Base-by-base conservation (phyloP, 2,113 vertebrate genomes). In the Centropus unirufus region DNA sequence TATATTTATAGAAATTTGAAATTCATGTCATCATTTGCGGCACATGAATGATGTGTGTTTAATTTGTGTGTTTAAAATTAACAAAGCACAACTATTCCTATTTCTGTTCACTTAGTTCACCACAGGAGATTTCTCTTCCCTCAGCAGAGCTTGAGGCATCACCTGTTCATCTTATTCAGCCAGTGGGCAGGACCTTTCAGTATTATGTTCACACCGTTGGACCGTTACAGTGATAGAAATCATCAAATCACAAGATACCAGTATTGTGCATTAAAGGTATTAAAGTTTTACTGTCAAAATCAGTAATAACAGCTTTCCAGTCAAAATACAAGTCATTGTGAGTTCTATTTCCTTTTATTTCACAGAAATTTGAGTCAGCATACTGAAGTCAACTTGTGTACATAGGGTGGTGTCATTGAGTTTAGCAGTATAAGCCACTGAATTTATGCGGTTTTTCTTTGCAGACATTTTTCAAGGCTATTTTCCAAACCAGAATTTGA, bases 101-200 rank as follows among this genome's bases (percentile, higher is more conserved):
- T 94, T 69, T 95, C 94, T 96, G 47, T 95, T 96, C 92, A 84
- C 57, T 68, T 96, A 99, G 99, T 99, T 97, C 99, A 99, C 97
- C 99, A 99, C 96, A 98, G 99, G 92, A 98, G 99, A 91, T 99
- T 99, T 93, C 98, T 99, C 62, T 99, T 99, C 97, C 99, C 99
- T 87, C 99, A 99, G 90, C 99, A 99, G 97, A 99, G 99, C 91
- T 96, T 99, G 96, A 98, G 99, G 72, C 99, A 99, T 95, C 99
- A 99, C 92, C 98, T 99, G 83, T 99, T 99, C 98, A 99, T 99
- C 96, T 98, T 99, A 82, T 99, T 99, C 96, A 99, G 99, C 96
- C 99, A 99, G 84, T 99, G 99, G 99, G 99, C 99, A 4, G 99
- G 99, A 67, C 99, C 99, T 57, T 99, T 99, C 98, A 99, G 99